Evolutionary conservation across 2,113 vertebrate genomes (phyloP), one percentile per base, ranked within the genome.

Genomic region (Ciconia maguari): DNA sequence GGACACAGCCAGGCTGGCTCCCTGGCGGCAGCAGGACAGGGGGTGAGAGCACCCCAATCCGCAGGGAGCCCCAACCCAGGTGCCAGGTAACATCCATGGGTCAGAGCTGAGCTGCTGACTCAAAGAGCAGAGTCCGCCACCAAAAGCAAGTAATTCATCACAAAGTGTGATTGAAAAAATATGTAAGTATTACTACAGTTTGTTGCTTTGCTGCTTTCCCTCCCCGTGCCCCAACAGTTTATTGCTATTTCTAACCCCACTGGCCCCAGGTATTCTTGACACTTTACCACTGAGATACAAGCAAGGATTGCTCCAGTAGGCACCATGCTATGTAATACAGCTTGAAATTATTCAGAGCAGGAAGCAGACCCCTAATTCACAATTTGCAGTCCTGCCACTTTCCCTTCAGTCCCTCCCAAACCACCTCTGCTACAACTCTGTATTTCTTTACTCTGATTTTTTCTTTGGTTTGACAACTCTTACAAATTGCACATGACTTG

Each of bases 151-250:
- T 34, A 38, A 30, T 29, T 80, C 3, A 49, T 22, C 61, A 66
- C 57, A 51, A 44, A 27, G 13, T 1, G 2, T 4, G 9, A 48
- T 2, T 49, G 32, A 44, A 48, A 77, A 77, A 38, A 26, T 0
- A 15, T 4, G 13, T 51, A n/a, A 2, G 2, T 9, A 36, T 13
- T 36, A 13, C 38, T 46, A 17, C 58, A 51, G 49, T 19, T 19
- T 46, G 29, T 14, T 68, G 65, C n/a, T 69, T 41, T 58, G 26
- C 29, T 85, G 11, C 58, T 48, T 78, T 71, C 26, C 57, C 14
- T 76, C 38, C 32, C 55, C 4, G 3, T 3, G 13, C 6, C 24
- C 24, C 41, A 72, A 32, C 6, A 75, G 18, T 11, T 69, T 44
- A 20, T 7, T 69, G 54, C 29, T 42, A 22, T 9, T 71, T 81